These are phyloP conservation scores for Linnaemya tessellans DNA, from an alignment of 2,888 invertebrate genomes.

Conservation along the genomic window DNA sequence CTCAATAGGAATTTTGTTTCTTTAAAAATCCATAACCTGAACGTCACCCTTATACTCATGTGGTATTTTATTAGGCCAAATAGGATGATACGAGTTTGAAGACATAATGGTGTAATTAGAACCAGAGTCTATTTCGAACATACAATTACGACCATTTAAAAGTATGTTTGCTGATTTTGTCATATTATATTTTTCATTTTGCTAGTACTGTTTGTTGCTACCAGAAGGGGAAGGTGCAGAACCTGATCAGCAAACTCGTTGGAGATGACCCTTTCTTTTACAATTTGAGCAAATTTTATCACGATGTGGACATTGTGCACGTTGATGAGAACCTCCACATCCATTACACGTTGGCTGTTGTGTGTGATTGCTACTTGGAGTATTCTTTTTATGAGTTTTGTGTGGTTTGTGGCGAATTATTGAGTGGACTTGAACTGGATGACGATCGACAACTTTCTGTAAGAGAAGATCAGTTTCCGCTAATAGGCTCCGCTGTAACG, in stretches of 20 bases:
- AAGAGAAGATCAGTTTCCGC: slow-evolving; percentile 53
- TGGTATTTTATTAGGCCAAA: background rate
- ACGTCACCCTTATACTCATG: background rate
- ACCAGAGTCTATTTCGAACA: no score
- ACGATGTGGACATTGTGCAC: slow-evolving; percentile 38
- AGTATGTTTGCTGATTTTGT: background rate
- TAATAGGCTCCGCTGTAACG: slow-evolving; percentile 53
- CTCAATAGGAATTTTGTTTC: slow-evolving; percentile 14
- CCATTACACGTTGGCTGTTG: slow-evolving; percentile 53
- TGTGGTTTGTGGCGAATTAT: background rate
- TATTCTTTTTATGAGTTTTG: background rate
- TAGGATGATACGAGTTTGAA: background rate
- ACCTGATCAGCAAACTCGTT: slow-evolving; percentile 34
- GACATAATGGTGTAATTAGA: no score
- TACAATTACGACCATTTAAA: background rate
- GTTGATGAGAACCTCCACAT: slow-evolving; percentile 46
- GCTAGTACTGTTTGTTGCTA: background rate
- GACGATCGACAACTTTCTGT: slow-evolving; percentile 52
- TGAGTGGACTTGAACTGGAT: background rate
- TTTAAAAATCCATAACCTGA: slow-evolving; percentile 54
- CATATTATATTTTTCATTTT: background rate
- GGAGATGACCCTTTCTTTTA: no score
- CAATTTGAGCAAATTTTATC: slow-evolving; percentile 50
- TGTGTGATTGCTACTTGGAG: no score
- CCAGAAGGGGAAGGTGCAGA: background rate